Evolutionary conservation across 2,797 vertebrate genomes (phyloP).

Genomic region (Molossus molossus): DNA sequence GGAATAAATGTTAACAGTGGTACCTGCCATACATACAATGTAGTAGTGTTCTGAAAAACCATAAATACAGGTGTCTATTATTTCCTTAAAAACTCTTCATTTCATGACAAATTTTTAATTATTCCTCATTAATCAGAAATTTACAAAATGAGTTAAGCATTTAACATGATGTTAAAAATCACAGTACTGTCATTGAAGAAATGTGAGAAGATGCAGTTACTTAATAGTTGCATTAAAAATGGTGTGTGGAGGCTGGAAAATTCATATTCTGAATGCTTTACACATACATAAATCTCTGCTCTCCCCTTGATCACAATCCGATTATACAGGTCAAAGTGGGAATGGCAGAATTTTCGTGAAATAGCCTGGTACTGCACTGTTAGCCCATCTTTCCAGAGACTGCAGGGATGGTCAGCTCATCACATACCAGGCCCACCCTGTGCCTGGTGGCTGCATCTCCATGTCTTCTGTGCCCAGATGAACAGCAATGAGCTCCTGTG

Average conservation of each 20-base stretch:
- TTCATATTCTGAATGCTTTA: slow-evolving; percentile 58
- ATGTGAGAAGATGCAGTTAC: not conserved
- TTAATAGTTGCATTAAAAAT: slow-evolving; percentile 64
- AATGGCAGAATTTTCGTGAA: not conserved
- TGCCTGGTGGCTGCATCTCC: not conserved
- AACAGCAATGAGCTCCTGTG: not conserved
- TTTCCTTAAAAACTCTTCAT: not conserved
- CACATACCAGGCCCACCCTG: not conserved
- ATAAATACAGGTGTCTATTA: not conserved
- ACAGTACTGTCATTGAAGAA: not conserved
- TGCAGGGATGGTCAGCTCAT: fast-evolving
- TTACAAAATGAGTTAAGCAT: slow-evolving; percentile 14
- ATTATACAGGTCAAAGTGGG: not conserved
- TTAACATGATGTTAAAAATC: slow-evolving; percentile 34
- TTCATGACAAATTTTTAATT: not conserved
- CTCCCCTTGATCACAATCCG: slow-evolving; percentile 2
- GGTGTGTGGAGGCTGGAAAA: slow-evolving; percentile 34
- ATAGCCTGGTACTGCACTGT: too few species aligned
- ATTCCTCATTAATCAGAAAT: slow-evolving; percentile 5
- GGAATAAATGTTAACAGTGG: not conserved
- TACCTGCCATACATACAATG: not conserved
- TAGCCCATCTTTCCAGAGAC: not conserved
- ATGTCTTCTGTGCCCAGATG: not conserved
- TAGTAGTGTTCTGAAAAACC: not conserved
- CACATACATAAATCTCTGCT: slow-evolving; percentile 15